Base-by-base conservation (phyloP, 2,888 invertebrate genomes). In the Bedellia somnulentella region DNA sequence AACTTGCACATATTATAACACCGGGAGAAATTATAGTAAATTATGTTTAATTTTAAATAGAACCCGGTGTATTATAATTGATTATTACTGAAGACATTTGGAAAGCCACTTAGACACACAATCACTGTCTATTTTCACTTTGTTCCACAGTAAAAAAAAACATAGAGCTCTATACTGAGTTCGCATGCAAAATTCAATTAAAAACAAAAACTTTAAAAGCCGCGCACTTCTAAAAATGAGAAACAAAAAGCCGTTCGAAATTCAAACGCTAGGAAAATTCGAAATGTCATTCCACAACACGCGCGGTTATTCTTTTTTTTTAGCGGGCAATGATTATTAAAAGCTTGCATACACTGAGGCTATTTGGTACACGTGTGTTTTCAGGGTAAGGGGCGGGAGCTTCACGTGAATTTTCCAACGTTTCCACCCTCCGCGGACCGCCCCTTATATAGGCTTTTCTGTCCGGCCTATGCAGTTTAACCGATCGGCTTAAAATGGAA, bases 381-480 rank as follows among this genome's bases (percentile, higher is more conserved):
- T n/a, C 49, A 37, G 27, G 27, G 29, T 15, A 42, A 57, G 70
- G 71, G 73, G 67, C 62, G 70, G 70, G 66, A 44, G 59, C 62
- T 57, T 58, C 64, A 68, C 70, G 70, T 71, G 70, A 73, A 71
- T 70, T 71, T 75, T 71, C 75, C 73, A 62, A 71, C 64, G 75
- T 73, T 73, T 66, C 75, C 73, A 73, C 75, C 75, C 75, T 63
- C 64, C 49, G 54, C 71, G 73, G 71, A 68, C 73, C 75, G 75
- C 75, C 75, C 73, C 75, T 18, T 32, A 29, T 73, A 67, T 73
- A 73, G 73, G 75, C 75, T 73, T 75, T 75, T 75, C 75, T 73
- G 73, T 71, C 71, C 73, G 63, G 75, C 75, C 75, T 75, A 73
- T 71, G 67, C 70, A 63, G 71, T 70, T 73, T 66, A 68, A 71